A percentile compares a stretch with the other conserved stretches of the same genome.
These are phyloP conservation scores for Amphimedon queenslandica DNA, from an alignment of 37 sponge, comb jelly and placozoan genomes.

Conservation along the genomic window DNA sequence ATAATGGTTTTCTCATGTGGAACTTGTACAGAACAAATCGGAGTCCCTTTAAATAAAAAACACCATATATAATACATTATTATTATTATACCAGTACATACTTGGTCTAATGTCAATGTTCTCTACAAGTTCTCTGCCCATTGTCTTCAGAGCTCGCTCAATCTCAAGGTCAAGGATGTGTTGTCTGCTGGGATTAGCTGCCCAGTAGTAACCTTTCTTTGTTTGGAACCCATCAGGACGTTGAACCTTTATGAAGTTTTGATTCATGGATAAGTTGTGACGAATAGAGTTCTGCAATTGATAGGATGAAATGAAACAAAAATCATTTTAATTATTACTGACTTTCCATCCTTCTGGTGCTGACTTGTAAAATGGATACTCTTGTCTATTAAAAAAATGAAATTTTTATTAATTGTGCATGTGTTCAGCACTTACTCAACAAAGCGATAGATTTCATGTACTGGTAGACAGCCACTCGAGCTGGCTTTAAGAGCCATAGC, in stretches of 20 bases:
- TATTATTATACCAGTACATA: too few relatives aligned
- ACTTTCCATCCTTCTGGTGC: constrained; percentile 90
- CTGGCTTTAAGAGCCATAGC: constrained; percentile 68
- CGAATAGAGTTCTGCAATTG: constrained; percentile 63
- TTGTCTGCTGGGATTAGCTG: constrained; percentile 15
- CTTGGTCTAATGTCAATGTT: too few relatives aligned
- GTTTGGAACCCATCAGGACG: constrained; percentile 38
- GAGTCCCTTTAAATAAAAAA: too few relatives aligned
- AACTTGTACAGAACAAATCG: too few relatives aligned
- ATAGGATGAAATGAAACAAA: neutral
- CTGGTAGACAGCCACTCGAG: constrained; percentile 45
- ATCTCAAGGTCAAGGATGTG: constrained; percentile 33
- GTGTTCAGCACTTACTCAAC: constrained; percentile 56
- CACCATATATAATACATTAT: too few relatives aligned
- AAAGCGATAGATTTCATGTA: constrained; percentile 66
- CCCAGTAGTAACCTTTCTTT: constrained; percentile 58
- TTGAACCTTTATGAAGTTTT: constrained; percentile 51
- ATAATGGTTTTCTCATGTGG: too few relatives aligned
- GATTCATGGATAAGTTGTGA: constrained; percentile 77
- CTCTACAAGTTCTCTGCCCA: constrained; percentile 11
- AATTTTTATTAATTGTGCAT: neutral
- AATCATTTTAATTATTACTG: neutral
- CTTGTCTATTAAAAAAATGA: constrained; percentile 22
- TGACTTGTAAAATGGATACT: constrained; percentile 68
- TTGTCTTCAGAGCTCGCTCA: neutral